Evolutionary conservation across 92 coral and sea anemone species (phyloP).

Genomic region (Porites divaricata): DNA sequence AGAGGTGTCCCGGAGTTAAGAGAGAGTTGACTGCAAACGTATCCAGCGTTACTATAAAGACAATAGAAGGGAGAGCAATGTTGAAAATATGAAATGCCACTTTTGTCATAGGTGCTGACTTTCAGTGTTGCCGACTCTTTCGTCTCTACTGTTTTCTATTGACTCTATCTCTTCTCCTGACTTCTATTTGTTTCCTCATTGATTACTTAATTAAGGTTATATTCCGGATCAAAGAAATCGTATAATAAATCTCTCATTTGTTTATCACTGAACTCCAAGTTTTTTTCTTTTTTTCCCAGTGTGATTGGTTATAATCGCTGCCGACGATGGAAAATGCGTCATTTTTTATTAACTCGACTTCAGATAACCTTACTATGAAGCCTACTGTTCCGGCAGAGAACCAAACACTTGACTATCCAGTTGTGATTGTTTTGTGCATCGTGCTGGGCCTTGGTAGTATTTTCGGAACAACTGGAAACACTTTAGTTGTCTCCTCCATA

Average conservation of each 20-base stretch:
- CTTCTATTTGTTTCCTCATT: no score
- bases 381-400: background rate
- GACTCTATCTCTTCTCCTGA: no score
- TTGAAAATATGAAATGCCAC: no score
- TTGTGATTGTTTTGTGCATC: slow-evolving; percentile 21
- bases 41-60: no score
- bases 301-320: no score
- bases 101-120: no score
- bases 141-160: no score
- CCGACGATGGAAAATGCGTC: slow-evolving; percentile 6
- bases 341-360: background rate
- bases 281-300: background rate
- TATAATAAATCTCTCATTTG: background rate
- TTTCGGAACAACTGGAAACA: slow-evolving; percentile 60
- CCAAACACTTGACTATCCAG: background rate
- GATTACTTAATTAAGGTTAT: background rate
- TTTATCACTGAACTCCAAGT: no score
- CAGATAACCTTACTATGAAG: background rate
- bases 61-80: no score
- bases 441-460: slow-evolving; percentile 38
- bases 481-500: slow-evolving; percentile 44
- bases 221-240: background rate
- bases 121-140: no score
- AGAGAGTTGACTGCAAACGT: no score
- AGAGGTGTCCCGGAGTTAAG: no score